Evolutionary conservation across 2,113 vertebrate genomes (phyloP), one percentile per base, ranked within the genome.

Genomic region (Calyptommatus sinebrachiatus): DNA sequence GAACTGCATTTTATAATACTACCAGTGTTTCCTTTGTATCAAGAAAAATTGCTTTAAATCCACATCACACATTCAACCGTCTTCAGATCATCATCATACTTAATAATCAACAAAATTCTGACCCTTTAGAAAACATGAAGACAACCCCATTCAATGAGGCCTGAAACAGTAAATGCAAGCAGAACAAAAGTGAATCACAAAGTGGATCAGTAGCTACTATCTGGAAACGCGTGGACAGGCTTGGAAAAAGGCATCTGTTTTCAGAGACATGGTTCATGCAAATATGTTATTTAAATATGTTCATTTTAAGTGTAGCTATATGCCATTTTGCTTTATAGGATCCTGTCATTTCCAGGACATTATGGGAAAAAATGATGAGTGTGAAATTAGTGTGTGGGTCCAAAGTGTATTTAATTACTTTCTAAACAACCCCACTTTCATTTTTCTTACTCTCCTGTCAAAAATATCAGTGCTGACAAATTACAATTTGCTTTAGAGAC

Each of bases 391-490:
- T 45, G 63, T 7, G 63, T n/a, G 28, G 73, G 21, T 18, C 67
- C 8, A 20, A 62, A 61, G 35, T 28, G 82, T 57, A 29, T n/a
- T 80, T 80, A 31, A 35, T 66, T 67, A 35, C 21, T 50, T 48
- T 45, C 73, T 18, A 62, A 77, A 20, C 29, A 61, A 9, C 48
- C 53, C 29, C 11, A 22, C 8, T 10, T 31, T 16, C 29, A 68
- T 21, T 7, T 68, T 71, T 2, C 29, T 66, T 4, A 68, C 12
- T 48, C 71, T 82, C 71, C 77, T 45, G n/a, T 1, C 35, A 4
- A 46, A 78, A 65, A 24, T 4, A 71, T 0, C 14, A 29, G 65
- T 57, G 31, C 11, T 78, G 71, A 83, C 73, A 83, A 77, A 86
- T 71, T 83, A 71, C 50, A 62, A 29, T 61, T 7, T 6, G 12